These are phyloP conservation scores for Beaufortia kweichowensis DNA, from an alignment of 2,113 vertebrate genomes.

Conservation along the genomic window DNA sequence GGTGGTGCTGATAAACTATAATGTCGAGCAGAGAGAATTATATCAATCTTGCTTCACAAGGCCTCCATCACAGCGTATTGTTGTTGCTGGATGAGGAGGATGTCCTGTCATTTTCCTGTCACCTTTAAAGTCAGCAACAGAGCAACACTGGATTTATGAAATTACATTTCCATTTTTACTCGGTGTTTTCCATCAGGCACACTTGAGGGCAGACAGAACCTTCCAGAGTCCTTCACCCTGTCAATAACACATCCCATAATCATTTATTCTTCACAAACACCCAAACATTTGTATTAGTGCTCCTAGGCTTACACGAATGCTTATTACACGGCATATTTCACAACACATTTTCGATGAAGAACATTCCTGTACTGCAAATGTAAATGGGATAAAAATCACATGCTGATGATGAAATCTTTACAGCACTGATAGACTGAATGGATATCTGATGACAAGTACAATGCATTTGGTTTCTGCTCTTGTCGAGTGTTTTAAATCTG, in stretches of 20 bases:
- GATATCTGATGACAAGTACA: too few relatives aligned
- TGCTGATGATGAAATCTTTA: too few relatives aligned
- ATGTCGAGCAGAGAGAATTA: slow-evolving; percentile 60
- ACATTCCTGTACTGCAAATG: too few relatives aligned
- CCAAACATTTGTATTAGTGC: not conserved
- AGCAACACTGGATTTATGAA: slow-evolving; percentile 64
- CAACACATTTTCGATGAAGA: not conserved
- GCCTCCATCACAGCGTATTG: slow-evolving; percentile 55
- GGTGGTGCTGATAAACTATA: slow-evolving; percentile 59
- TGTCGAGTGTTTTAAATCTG: too few relatives aligned
- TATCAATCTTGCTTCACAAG: slow-evolving; percentile 64
- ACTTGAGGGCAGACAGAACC: slow-evolving; percentile 29
- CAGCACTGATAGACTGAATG: too few relatives aligned
- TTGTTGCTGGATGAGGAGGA: slow-evolving; percentile 57
- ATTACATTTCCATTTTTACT: slow-evolving; percentile 64
- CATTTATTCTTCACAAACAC: not conserved
- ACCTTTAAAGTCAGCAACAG: slow-evolving; percentile 63
- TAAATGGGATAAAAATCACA: too few relatives aligned
- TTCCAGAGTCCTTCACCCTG: not conserved
- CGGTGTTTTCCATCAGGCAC: slow-evolving; percentile 53
- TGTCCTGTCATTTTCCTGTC: slow-evolving; percentile 66
- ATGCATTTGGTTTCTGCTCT: too few relatives aligned
- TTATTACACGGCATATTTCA: not conserved
- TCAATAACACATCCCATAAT: slow-evolving; percentile 12
- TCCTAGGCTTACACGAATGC: not conserved